These are phyloP conservation scores for Alcedo quadribrachys DNA, from an alignment of 2,797 vertebrate species.

Conservation along the genomic window DNA sequence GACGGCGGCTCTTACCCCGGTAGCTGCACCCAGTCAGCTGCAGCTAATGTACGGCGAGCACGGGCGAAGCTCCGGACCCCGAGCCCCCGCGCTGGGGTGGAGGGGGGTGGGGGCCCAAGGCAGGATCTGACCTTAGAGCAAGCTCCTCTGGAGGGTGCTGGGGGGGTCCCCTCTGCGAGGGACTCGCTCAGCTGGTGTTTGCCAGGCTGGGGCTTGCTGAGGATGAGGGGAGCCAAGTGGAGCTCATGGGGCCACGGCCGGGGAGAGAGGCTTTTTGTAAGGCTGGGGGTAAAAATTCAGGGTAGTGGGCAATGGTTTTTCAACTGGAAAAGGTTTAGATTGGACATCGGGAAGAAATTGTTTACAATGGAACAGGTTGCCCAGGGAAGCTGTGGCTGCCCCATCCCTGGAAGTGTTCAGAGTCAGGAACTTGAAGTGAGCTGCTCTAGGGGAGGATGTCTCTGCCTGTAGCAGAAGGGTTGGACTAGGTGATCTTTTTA, in stretches of 20 bases:
- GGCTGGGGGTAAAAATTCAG: not conserved
- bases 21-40: constrained; percentile 92
- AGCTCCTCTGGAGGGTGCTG: not conserved
- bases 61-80: constrained; percentile 52
- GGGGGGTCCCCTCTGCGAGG: not conserved
- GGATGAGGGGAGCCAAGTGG: fast-evolving
- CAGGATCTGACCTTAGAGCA: not conserved
- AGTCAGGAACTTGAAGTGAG: not conserved
- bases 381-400: not conserved
- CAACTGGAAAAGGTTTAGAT: not conserved
- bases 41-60: constrained; percentile 88
- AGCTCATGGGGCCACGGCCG: fast-evolving
- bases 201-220: not conserved
- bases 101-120: fast-evolving
- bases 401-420: not conserved
- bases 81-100: fast-evolving
- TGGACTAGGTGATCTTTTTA: not conserved
- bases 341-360: not conserved
- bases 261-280: not conserved
- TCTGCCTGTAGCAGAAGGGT: not conserved
- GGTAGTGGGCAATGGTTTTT: not conserved
- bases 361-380: not conserved
- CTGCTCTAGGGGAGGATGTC: not conserved
- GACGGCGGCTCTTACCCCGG: constrained; percentile 89
- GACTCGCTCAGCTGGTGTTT: not conserved